Evolutionary conservation across 64 coral and sea anemone genomes (phyloP).

Genomic region (Montipora foliosa): DNA sequence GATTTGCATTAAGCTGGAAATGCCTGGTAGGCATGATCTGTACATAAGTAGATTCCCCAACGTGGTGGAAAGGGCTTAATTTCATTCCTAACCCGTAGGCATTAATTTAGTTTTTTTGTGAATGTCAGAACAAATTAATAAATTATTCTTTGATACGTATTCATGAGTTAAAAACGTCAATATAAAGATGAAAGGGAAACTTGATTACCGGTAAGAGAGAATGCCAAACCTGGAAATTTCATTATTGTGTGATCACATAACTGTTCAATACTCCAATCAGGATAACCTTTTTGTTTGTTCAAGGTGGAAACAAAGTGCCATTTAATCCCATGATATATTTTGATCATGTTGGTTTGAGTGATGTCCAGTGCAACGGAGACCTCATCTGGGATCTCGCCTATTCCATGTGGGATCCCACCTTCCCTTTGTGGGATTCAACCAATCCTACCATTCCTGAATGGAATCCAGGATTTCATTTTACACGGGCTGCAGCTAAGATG

Average conservation of each 20-base stretch:
- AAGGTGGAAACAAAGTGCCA: background rate
- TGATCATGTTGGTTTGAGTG: background rate
- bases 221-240: too few species aligned
- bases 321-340: background rate
- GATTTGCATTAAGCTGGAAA: background rate
- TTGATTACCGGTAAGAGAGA: background rate
- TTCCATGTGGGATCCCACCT: background rate
- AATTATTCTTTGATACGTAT: background rate
- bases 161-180: background rate
- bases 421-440: background rate
- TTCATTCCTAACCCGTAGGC: background rate
- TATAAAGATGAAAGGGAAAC: background rate
- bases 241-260: background rate
- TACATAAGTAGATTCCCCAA: background rate
- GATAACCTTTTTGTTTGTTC: background rate
- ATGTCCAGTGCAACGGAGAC: background rate
- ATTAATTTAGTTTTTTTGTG: background rate
- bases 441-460: background rate
- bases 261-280: background rate
- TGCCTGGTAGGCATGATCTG: background rate
- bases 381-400: background rate
- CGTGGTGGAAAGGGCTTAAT: background rate
- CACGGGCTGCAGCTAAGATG: background rate
- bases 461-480: background rate
- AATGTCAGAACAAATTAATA: background rate